Evolutionary conservation across 2,797 vertebrate species (phyloP), one percentile per base, ranked within the genome.

Genomic region (Pipistrellus nathusii): DNA sequence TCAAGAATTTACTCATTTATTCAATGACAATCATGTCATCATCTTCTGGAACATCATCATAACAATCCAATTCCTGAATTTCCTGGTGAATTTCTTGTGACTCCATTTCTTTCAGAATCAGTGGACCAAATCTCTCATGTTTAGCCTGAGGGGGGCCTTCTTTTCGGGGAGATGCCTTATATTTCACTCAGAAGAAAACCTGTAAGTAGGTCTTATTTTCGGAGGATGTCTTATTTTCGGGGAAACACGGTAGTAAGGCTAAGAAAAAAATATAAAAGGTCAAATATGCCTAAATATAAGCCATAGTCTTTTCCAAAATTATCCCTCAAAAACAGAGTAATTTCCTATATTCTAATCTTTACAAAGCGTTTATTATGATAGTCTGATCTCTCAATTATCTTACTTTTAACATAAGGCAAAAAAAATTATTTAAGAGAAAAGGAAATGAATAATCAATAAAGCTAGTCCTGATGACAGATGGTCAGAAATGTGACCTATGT

Each of bases 401-500:
- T 88, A 64, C 77, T 85, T 69, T 90, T 93, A 87, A 64, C 35
- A 38, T 27, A 66, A 64, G 17, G 9, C 41, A 68, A 51, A 87
- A 51, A 83, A 76, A 53, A 20, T 44, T 23, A 46, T 66, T 71
- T 51, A 77, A 66, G 35, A 53, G 14, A 72, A 72, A 25, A 83
- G 38, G 80, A 89, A 95, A 51, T 14, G 55, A 64, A 11, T 44
- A 44, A 44, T 38, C 51, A 46, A 68, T 32, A 80, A 55, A 13
- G 30, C 35, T 46, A 71, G 57, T 12, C 13, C 9, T 89, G 46
- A 41, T 21, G 80, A 21, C 48, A 68, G 25, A 57, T 10, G 25
- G n/a, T 30, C 55, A 83, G 3, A 91, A 35, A 8, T 10, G 41
- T 62, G 23, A 27, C 38, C 64, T 48, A 27, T 25, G 30, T 48